phyloP scores from a whole-genome alignment of 2,113 vertebrate genomes.

The Aldabrachelys gigantea region DNA sequence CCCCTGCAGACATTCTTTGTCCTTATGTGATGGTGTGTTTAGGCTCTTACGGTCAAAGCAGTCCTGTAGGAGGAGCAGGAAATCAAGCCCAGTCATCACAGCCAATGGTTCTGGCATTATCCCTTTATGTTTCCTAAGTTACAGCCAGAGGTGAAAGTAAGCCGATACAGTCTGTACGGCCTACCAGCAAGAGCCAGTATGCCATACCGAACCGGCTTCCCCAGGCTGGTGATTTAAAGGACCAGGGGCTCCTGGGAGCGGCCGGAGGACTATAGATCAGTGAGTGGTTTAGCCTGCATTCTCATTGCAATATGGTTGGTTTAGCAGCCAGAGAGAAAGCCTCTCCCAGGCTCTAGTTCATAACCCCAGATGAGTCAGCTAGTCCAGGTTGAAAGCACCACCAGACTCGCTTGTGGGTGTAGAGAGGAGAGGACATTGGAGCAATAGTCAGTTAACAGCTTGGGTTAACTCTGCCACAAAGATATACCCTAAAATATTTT shows the following conservation, averaged over 20 bases:
- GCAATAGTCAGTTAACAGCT: background rate
- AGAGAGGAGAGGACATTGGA: background rate
- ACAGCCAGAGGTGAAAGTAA: too few relatives aligned
- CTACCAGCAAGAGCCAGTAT: too few relatives aligned
- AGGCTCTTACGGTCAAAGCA: background rate
- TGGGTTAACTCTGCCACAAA: background rate
- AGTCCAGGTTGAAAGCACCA: background rate
- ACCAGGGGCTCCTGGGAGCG: too few relatives aligned
- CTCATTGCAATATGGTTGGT: background rate
- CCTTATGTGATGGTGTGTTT: background rate
- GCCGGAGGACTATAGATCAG: background rate
- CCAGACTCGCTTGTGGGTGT: background rate
- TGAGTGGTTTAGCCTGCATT: background rate
- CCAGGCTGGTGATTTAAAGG: too few relatives aligned
- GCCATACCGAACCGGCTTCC: too few relatives aligned
- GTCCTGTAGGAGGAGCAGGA: background rate
- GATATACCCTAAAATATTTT: background rate
- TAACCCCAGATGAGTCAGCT: background rate
- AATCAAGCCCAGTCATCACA: background rate
- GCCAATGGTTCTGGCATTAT: background rate
- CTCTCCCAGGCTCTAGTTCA: background rate
- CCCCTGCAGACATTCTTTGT: background rate
- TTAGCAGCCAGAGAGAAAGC: background rate
- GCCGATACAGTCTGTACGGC: too few relatives aligned
- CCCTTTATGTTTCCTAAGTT: background rate